Evolutionary conservation across 1,140 invertebrate species (phyloP).

Genomic region (Nebria ingens): DNA sequence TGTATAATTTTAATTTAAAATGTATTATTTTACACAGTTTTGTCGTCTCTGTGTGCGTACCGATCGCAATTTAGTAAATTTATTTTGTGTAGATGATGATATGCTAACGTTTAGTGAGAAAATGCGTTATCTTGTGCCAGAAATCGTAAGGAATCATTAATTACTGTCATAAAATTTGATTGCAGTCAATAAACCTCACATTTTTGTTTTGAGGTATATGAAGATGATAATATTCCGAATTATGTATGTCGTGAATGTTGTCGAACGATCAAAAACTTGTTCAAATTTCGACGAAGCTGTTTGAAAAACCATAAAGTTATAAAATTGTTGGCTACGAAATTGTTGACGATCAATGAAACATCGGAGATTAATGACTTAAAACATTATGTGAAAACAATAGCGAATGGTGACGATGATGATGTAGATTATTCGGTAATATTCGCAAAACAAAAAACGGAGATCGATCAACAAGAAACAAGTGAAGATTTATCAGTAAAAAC

Average conservation of each 20-base stretch:
- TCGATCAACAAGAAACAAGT: not conserved
- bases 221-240: not conserved
- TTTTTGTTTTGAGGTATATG: not conserved
- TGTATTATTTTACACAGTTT: slow-evolving; percentile 6
- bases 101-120: not conserved
- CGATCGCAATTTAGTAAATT: slow-evolving; percentile 5
- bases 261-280: not conserved
- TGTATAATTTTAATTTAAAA: slow-evolving; percentile 8
- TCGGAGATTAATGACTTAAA: not conserved
- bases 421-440: not conserved
- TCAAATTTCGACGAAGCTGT: not conserved
- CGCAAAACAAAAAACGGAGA: not conserved
- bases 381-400: not conserved
- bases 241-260: not conserved
- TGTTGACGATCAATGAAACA: not conserved
- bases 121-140: not conserved
- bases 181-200: slow-evolving; percentile 6
- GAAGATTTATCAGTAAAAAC: too few species aligned
- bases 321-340: not conserved
- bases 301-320: not conserved
- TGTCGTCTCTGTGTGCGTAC: slow-evolving; percentile 2
- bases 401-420: not conserved
- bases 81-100: slow-evolving; percentile 2
- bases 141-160: slow-evolving; percentile 8
- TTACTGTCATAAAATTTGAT: slow-evolving; percentile 8